Evolutionary conservation across 2,113 vertebrate genomes (phyloP).

Genomic region (Grammomys dolichurus): DNA sequence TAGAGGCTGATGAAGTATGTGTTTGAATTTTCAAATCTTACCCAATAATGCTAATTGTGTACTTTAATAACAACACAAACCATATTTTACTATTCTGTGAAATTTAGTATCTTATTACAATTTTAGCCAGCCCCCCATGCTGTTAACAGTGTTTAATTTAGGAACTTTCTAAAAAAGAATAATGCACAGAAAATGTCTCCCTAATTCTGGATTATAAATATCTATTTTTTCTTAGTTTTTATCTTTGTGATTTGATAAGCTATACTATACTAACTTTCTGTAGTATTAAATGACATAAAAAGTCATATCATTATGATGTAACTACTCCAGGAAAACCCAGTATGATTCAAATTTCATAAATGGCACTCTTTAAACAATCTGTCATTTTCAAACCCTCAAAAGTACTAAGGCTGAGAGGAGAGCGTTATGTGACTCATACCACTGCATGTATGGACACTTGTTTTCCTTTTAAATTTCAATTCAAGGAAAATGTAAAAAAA

Average conservation of each 20-base stretch:
- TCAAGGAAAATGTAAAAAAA: constrained; percentile 70
- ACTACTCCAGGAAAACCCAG: constrained; percentile 62
- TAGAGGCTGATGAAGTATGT: constrained; percentile 75
- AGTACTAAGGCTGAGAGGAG: constrained; percentile 69
- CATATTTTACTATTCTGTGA: background rate
- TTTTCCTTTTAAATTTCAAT: constrained; percentile 57
- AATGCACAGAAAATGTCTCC: background rate
- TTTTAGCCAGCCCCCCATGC: background rate
- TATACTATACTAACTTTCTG: background rate
- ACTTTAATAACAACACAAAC: constrained; percentile 7
- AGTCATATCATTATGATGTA: constrained; percentile 53
- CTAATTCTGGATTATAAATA: background rate
- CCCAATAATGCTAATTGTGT: constrained; percentile 16
- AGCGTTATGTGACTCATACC: background rate
- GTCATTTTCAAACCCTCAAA: constrained; percentile 69
- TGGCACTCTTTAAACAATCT: background rate
- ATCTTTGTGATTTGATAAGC: constrained; percentile 45
- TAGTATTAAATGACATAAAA: constrained; percentile 34
- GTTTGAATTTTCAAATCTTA: constrained; percentile 16
- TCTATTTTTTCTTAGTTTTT: constrained; percentile 16
- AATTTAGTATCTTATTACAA: background rate
- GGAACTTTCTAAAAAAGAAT: background rate
- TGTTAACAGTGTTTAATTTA: background rate
- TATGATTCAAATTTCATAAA: constrained; percentile 70
- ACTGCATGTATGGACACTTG: background rate